phyloP scores from a whole-genome alignment of 1,140 invertebrate species.

The Penaeus vannamei region DNA sequence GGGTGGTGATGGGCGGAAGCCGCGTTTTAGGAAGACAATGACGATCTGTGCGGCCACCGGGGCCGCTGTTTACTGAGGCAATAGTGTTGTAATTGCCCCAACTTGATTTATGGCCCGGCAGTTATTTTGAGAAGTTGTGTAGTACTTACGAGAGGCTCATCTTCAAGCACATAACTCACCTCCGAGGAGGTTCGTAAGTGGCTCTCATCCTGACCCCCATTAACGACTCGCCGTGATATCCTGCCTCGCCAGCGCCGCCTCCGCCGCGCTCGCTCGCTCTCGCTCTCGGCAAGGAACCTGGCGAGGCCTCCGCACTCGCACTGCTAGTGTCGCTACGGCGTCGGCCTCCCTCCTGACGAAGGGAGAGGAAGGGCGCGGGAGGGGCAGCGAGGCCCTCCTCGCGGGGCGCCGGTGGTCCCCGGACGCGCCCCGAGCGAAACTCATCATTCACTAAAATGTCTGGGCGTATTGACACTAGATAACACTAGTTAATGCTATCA shows the following conservation, averaged over 20 bases:
- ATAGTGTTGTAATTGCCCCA: conserved; percentile 40
- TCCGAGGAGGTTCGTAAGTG: no score
- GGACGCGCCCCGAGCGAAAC: not conserved
- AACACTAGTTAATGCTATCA: conserved; percentile 13
- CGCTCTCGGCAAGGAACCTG: no score
- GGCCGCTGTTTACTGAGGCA: conserved; percentile 38
- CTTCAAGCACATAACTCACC: conserved; percentile 28
- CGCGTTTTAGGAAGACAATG: not conserved
- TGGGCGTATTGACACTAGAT: conserved; percentile 16
- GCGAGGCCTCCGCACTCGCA: no score
- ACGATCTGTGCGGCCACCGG: conserved; percentile 29
- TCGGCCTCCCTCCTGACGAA: no score
- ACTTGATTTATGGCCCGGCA: conserved; percentile 27
- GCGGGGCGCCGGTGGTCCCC: not conserved
- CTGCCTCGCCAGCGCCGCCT: no score
- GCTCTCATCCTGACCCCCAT: no score
- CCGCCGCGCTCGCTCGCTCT: no score
- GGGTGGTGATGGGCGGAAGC: conserved; percentile 39
- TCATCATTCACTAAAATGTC: conserved; percentile 31
- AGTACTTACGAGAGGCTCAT: conserved; percentile 9
- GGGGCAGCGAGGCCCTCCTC: no score
- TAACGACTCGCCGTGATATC: no score
- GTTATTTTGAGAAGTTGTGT: conserved; percentile 39
- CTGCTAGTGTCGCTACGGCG: no score
- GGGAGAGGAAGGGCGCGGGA: no score